Evolutionary conservation across 1,140 invertebrate genomes (phyloP), one percentile per base, ranked within the genome.

Genomic region (Lanistes nyassanus): DNA sequence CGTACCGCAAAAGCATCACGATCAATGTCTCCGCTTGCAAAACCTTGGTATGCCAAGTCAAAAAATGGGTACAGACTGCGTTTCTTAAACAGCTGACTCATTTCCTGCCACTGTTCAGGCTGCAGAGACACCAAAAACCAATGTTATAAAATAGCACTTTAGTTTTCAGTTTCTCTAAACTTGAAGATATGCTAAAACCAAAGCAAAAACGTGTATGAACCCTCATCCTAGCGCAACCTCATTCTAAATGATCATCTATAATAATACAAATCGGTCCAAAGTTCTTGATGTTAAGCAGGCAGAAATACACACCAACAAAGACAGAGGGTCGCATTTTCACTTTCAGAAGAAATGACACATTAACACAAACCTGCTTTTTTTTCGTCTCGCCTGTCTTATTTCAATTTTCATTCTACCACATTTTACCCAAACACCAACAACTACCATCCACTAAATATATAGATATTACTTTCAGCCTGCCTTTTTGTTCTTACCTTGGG

Each of bases 11-110:
- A 93, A 3, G 98, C 96, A 91, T 99, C 98, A 77, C 92, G 94
- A 76, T 94, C 93, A 58, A 96, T 92, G 89, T 96, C 93, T 79
- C 98, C 95, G 91, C 90, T 90, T 81, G 92, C 91, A 91, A 98
- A 98, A 23, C 98, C 98, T 92, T 99, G 98, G 91, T 99, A 99
- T 36, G 98, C 98, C 95, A 98, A 98, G 90, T 99, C 98, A 89
- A 99, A 98, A 91, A 96, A 99, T n/a, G 97, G 96, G 86, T 96
- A 98, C 4, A 99, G 90, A 71, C 97, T 94, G 29, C 89, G 87
- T 66, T 88, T 82, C 83, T 97, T 97, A 31, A 98, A 92, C 1
- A 94, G 85, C 86, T 95, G 92, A 62, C 93, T 92, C 53, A 95
- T 91, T 88, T 94, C 93, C 80, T 91, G 91, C 98, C 98, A 99